These are phyloP conservation scores for Epinephelus lanceolatus DNA, from an alignment of 2,113 vertebrate genomes.

Conservation along the genomic window DNA sequence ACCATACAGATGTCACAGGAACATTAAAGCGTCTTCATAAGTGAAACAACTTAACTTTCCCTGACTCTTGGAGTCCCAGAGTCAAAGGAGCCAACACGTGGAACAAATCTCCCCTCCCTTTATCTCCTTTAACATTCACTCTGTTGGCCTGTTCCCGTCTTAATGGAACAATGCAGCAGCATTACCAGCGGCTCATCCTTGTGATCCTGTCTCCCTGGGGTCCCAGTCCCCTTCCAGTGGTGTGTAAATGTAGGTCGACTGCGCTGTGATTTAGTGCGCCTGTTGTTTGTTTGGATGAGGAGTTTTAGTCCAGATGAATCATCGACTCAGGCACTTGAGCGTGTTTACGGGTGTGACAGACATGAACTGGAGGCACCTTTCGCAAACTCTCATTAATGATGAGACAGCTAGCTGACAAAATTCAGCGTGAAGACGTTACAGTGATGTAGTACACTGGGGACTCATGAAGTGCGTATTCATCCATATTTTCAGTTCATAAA, in stretches of 20 bases:
- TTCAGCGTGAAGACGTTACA: not conserved
- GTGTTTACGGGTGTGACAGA: slow-evolving; percentile 32
- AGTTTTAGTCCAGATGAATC: slow-evolving; percentile 46
- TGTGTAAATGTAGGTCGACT: slow-evolving; percentile 79
- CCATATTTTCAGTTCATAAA: not conserved
- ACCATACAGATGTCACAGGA: slow-evolving; percentile 13
- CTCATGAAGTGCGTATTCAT: not conserved
- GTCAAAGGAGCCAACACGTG: slow-evolving; percentile 50
- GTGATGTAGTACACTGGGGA: too few species aligned
- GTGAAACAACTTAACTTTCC: slow-evolving; percentile 45
- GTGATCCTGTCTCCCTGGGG: slow-evolving; percentile 75
- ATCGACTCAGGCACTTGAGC: slow-evolving; percentile 18
- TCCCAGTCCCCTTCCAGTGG: slow-evolving; percentile 60
- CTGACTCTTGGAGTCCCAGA: slow-evolving; percentile 38
- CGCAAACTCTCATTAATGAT: slow-evolving; percentile 6
- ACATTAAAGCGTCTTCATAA: slow-evolving; percentile 9
- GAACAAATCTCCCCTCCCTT: slow-evolving; percentile 66
- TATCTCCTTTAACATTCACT: slow-evolving; percentile 77
- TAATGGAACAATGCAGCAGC: slow-evolving; percentile 76
- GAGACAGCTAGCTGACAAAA: slow-evolving; percentile 4
- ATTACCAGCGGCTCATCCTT: slow-evolving; percentile 82
- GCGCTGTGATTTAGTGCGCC: slow-evolving; percentile 52
- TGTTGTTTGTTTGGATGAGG: slow-evolving; percentile 61
- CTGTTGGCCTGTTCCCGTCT: slow-evolving; percentile 66
- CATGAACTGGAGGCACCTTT: slow-evolving; percentile 26